Base-by-base conservation (phyloP, 2,888 invertebrate species). In the Abscondita cerata region DNA sequence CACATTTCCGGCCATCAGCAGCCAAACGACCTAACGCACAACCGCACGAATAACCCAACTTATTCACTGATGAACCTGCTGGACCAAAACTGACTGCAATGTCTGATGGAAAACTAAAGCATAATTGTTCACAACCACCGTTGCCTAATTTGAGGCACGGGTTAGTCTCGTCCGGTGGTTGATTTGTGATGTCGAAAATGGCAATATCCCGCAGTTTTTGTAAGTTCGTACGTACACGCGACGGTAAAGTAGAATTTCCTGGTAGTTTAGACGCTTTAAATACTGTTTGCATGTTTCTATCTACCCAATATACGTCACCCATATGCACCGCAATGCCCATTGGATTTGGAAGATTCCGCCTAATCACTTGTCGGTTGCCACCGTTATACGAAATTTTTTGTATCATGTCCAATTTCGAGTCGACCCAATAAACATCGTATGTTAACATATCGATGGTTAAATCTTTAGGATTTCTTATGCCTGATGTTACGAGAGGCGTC, bases 391-490 rank as follows among this genome's bases (percentile, higher is more conserved):
- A 89, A n/a, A 95, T 90, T 78, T 92, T 93, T 77, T 97, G 97
- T 58, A 99, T 96, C 72, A 90, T 93, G 76, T 99, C 98, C 20
- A 96, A 83, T 76, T 92, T 91, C 0, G 96, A 93, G 78, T 99
- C 99, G 0, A 96, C 95, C 98, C 98, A 99, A 79, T 94, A 99
- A 0, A 99, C 92, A 76, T 98, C 96, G 75, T 98, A 95, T 0
- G 95, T 96, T 41, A 88, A 81, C 86, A 95, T 92, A 76, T 98
- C 98, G 18, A 98, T 89, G 0, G 95, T 93, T 25, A 98, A 81
- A 78, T 96, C 96, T 62, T 92, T 84, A 0, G 98, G 98, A 70
- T 91, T 91, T 11, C 92, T 91, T 60, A 98, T 93, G n/a, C 95
- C 95, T 0, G 91, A 91, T 0, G 92, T 92, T 0, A 98, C 92